phyloP scores from a whole-genome alignment of 2,888 invertebrate species.

The Galerucella calmariensis region DNA sequence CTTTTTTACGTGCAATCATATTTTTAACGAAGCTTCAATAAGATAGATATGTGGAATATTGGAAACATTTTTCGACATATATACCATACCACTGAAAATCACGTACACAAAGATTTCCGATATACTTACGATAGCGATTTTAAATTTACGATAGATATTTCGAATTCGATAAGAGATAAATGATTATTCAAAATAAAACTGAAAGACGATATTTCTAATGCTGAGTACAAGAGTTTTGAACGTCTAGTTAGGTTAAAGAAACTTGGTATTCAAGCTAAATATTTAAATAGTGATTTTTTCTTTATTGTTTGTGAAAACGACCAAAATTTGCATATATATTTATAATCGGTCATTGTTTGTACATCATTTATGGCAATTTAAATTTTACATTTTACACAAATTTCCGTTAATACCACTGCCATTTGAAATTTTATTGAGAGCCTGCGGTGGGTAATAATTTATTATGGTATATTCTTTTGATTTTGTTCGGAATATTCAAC shows the following conservation, averaged over 20 bases:
- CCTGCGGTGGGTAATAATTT: background rate
- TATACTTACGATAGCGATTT: background rate
- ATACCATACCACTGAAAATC: background rate
- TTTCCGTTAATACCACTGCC: background rate
- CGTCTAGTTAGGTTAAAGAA: no score
- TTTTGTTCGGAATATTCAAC: background rate
- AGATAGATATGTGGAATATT: background rate
- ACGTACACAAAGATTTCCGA: background rate
- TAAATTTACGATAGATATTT: background rate
- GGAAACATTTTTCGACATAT: background rate
- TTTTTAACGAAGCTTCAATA: background rate
- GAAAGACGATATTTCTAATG: background rate
- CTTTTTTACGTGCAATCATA: background rate
- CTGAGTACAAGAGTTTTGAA: background rate
- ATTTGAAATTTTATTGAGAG: background rate
- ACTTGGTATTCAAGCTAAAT: no score
- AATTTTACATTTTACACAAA: slow-evolving; percentile 23
- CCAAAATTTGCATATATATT: slow-evolving; percentile 26
- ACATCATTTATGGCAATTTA: slow-evolving; percentile 23
- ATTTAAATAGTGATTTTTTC: no score
- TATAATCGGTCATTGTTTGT: slow-evolving; percentile 28
- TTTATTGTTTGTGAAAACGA: no score
- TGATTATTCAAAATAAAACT: background rate
- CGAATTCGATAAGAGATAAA: background rate
- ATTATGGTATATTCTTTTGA: background rate